Evolutionary conservation across 2,888 invertebrate genomes (phyloP), one percentile per base, ranked within the genome.

Genomic region (Lordiphosa andalusiaca): DNA sequence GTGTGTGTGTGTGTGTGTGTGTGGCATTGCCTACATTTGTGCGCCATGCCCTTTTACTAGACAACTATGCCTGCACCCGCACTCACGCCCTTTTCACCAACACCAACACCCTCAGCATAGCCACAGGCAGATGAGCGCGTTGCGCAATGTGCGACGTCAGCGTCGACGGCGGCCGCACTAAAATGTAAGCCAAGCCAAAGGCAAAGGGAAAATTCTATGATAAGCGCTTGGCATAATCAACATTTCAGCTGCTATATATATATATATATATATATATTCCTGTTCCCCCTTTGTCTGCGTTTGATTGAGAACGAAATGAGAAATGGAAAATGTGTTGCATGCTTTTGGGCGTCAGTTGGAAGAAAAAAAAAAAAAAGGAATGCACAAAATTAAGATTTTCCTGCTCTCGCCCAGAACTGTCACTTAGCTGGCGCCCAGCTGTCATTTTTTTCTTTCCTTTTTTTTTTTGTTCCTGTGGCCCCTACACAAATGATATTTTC

Each of bases 381-480:
- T 21, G 9, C 25, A 36, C n/a, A 44, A n/a, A 39, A 30, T 25
- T 19, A 13, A 16, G 25, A 49, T 30, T 39, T 16, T 10, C 6
- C n/a, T 9, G 9, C 23, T 4, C 10, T 13, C 23, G 9, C 1
- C 10, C 30, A n/a, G 38, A 53, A 59, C 53, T 62, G 69, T 60
- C 65, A 65, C 67, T 69, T 66, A 44, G 52, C 64, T 76, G 81
- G 76, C 81, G 69, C 73, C 76, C 81, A 83, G 81, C 84, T 76
- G 76, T 69, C 81, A 80, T 59, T 49, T 63, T 68, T 57, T 57
- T 60, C 69, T 52, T 33, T 13, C 30, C 3, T 30, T 42, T 9
- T 33, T 6, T 6, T 23, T 23, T 23, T 23, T 23, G 19, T 19
- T 30, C 0, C 30, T 30, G 9, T 30, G 30, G 46, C 41, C 47